Base-by-base conservation (phyloP, 2,797 vertebrate species). In the Eulemur mongoz region DNA sequence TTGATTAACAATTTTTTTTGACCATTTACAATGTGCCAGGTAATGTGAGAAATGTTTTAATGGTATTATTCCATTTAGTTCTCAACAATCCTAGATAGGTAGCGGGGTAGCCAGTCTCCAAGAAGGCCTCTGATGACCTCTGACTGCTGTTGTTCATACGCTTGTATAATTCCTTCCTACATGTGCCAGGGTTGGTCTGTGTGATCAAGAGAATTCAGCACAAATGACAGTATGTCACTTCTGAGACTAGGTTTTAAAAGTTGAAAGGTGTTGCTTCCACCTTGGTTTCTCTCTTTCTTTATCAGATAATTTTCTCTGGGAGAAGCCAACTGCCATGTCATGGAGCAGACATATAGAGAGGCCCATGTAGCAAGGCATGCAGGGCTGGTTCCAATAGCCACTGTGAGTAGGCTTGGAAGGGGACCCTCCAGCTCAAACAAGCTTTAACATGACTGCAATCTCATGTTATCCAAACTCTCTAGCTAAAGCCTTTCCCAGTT, bases 191-290 rank as follows among this genome's bases (percentile, higher is more conserved):
- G 32, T 38, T 61, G 12, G 10, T 90, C 83, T 92, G 17, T 32
- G 40, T 25, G 63, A 59, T 69, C 78, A 65, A 15, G 9, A 67
- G n/a, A 59, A 85, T 72, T 67, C 35, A 30, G 78, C 59, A 93
- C 48, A 87, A 89, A 75, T n/a, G 4, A 38, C 27, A 78, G 22
- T 6, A 5, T 32, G 23, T 30, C 27, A 63, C 18, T 61, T 81
- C 54, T 48, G 73, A 91, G 81, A n/a, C 76, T 45, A 76, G 90
- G n/a, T 78, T 57, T n/a, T 90, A 78, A 81, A 93, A 45, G 52
- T 57, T 57, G 23, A 57, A 22, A 4, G 76, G 23, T 23, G 40
- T 59, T 91, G 57, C 40, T 93, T 86, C 94, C 27, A 32, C 43
- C 40, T 93, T 81, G 70, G 32, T 91, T 20, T 79, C 22, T 76